Conservation (phyloP, 2,888 invertebrate species). For the Drosophila stalkeri region DNA sequence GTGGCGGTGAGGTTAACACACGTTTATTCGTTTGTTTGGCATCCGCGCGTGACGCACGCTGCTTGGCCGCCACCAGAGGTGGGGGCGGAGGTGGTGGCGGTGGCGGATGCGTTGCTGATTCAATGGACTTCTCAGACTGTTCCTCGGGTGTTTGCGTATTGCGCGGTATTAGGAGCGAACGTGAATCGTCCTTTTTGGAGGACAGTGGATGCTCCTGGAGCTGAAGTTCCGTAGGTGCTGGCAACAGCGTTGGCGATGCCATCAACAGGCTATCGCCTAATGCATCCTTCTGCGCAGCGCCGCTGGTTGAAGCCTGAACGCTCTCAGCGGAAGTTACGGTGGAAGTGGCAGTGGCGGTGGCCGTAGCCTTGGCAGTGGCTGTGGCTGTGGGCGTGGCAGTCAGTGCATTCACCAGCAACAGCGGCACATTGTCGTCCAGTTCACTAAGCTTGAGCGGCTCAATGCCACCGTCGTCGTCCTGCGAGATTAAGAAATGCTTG, state of each 20-base stretch:
- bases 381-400: neutral
- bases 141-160: neutral
- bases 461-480: conserved; percentile 60
- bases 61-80: conserved; percentile 11
- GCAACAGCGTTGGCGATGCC: conserved; percentile 1
- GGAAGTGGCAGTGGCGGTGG: neutral
- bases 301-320: neutral
- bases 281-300: conserved; percentile 1
- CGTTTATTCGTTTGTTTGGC: conserved; percentile 24
- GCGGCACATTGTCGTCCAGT: conserved; percentile 54
- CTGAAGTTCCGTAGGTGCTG: neutral
- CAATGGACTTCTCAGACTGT: neutral
- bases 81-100: conserved; percentile 1
- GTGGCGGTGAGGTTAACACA: conserved; percentile 51
- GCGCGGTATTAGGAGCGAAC: conserved; percentile 43
- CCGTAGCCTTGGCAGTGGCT: neutral
- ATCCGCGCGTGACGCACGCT: conserved; percentile 17
- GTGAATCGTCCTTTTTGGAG: conserved; percentile 16
- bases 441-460: conserved; percentile 68
- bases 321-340: neutral
- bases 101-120: neutral
- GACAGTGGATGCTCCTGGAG: neutral
- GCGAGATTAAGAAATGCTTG: conserved; percentile 75
- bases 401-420: conserved; percentile 46
- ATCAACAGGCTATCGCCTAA: neutral